These are phyloP conservation scores for Mungos mungo DNA, from an alignment of 2,113 vertebrate species.

Conservation along the genomic window DNA sequence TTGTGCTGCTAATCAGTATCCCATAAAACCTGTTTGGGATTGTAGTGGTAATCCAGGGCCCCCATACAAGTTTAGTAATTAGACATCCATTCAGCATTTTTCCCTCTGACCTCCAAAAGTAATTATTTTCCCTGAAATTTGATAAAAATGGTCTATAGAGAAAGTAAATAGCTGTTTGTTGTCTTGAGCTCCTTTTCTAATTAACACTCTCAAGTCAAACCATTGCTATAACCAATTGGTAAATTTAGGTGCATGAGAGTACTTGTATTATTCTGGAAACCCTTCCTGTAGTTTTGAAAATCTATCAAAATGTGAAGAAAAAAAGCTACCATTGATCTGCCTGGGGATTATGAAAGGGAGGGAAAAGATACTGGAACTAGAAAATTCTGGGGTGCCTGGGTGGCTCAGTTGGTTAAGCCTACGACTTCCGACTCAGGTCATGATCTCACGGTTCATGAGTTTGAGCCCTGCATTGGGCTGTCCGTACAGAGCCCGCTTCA, in stretches of 20 bases:
- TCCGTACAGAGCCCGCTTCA: too few relatives aligned
- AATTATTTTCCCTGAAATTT: neutral
- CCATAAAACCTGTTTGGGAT: neutral
- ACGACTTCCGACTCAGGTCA: too few relatives aligned
- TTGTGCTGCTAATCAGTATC: neutral
- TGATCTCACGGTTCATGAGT: too few relatives aligned
- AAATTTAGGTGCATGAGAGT: neutral
- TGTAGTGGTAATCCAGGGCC: neutral
- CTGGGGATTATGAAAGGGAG: neutral
- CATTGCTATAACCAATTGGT: neutral
- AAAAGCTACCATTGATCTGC: neutral
- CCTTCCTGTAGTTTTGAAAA: neutral
- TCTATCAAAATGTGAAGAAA: neutral
- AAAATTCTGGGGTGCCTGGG: neutral
- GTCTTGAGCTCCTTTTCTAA: neutral
- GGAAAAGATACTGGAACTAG: neutral
- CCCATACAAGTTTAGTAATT: neutral
- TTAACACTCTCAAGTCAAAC: neutral
- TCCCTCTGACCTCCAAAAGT: neutral
- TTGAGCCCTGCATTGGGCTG: too few relatives aligned
- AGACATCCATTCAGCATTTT: neutral
- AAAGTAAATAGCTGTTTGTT: neutral
- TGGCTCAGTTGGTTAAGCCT: too few relatives aligned
- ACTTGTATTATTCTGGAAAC: neutral
- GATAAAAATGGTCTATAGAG: neutral